Conservation (phyloP, 2,113 vertebrate species). For the Bubo bubo region DNA sequence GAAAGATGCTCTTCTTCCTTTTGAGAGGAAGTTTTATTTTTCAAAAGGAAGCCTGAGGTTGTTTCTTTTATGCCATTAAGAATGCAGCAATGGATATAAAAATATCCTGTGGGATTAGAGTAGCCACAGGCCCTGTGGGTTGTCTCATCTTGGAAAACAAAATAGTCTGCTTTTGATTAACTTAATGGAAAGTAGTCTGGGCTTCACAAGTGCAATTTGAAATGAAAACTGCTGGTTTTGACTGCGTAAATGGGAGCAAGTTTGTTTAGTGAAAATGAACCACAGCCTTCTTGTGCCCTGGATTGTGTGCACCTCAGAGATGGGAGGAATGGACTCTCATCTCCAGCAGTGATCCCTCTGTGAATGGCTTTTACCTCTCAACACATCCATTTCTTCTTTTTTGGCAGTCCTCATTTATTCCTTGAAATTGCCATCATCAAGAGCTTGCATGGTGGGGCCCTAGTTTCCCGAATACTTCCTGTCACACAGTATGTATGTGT, state of each 20-base stretch:
- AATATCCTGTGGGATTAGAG: neutral
- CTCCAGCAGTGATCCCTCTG: neutral
- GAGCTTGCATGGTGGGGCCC: neutral
- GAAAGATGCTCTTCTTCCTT: neutral
- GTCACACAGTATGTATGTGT: neutral
- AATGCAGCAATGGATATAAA: neutral
- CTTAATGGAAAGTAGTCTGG: neutral
- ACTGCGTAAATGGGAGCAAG: neutral
- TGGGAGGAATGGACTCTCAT: neutral
- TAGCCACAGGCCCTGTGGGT: neutral
- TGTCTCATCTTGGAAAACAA: neutral
- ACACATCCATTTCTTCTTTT: neutral
- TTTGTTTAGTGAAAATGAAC: constrained; percentile 8
- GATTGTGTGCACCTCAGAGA: neutral
- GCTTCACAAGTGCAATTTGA: constrained; percentile 38
- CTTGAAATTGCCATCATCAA: neutral
- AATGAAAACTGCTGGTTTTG: neutral
- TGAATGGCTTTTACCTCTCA: neutral
- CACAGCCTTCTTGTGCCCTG: neutral
- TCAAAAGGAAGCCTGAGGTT: neutral
- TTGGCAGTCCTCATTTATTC: neutral
- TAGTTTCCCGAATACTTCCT: neutral
- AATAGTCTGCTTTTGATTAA: neutral
- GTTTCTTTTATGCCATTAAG: neutral
- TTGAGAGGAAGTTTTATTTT: neutral